Conservation (phyloP, 1,140 invertebrate species). For the Drosophila aff. region DNA sequence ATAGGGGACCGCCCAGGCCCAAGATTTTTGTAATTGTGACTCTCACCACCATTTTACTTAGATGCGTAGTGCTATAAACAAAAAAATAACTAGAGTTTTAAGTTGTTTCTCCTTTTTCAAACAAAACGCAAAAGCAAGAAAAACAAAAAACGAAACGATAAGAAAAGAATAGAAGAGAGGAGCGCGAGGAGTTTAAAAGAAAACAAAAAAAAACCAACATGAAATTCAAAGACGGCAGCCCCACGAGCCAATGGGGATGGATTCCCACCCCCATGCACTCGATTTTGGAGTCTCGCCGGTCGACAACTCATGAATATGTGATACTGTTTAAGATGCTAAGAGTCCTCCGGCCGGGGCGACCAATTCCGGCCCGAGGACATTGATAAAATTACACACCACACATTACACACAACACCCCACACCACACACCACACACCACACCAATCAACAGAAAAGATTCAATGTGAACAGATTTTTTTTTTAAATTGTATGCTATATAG, state of each 20-base stretch:
- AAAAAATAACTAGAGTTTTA: conserved; percentile 79
- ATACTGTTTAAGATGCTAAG: conserved; percentile 84
- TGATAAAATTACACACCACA: conserved; percentile 64
- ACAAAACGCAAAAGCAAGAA: conserved; percentile 48
- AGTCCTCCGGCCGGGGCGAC: conserved; percentile 57
- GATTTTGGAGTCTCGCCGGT: conserved; percentile 63
- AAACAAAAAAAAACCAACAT: conserved; percentile 64
- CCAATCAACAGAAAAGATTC: conserved; percentile 40
- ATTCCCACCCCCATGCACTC: neutral
- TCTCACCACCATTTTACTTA: conserved; percentile 83
- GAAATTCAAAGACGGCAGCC: conserved; percentile 79
- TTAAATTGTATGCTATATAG: conserved; percentile 71
- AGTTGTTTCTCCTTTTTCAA: conserved; percentile 81
- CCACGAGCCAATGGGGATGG: conserved; percentile 17
- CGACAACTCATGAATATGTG: conserved; percentile 84
- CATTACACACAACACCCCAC: conserved; percentile 38
- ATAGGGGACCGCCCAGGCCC: conserved; percentile 33
- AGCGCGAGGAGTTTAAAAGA: conserved; percentile 19
- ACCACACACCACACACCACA: conserved; percentile 35
- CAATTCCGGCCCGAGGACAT: conserved; percentile 59
- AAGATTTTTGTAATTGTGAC: conserved; percentile 75
- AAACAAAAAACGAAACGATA: conserved; percentile 23
- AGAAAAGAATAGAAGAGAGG: conserved; percentile 2
- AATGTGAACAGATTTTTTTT: conserved; percentile 81
- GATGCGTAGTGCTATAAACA: conserved; percentile 77